phyloP scores from a whole-genome alignment of 2,888 invertebrate species.

The Trichogramma evanescens region DNA sequence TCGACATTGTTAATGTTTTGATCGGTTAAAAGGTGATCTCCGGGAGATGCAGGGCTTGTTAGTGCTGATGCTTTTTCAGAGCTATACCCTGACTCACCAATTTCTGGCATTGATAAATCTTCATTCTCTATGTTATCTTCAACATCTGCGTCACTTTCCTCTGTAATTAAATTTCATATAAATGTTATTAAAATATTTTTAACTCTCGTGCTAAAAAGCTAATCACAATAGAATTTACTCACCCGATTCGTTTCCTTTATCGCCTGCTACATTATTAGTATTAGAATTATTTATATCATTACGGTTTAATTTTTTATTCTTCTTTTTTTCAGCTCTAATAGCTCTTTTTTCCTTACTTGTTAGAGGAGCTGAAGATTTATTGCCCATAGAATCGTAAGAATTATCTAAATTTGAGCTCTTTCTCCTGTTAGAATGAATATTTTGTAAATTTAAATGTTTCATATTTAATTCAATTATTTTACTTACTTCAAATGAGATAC shows the following conservation, averaged over 20 bases:
- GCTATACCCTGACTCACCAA: constrained; percentile 64
- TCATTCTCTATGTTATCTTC: constrained; percentile 61
- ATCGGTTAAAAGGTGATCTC: constrained; percentile 19
- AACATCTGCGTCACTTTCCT: constrained; percentile 66
- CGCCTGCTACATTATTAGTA: constrained; percentile 27
- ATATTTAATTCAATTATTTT: background rate
- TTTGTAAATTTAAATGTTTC: background rate
- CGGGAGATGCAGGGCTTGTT: constrained; percentile 50
- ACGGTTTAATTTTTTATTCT: constrained; percentile 46
- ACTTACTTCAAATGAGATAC: constrained; percentile 36
- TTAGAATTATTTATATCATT: constrained; percentile 32
- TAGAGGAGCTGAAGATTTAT: constrained; percentile 43
- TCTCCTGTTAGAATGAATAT: constrained; percentile 25
- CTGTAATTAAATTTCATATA: constrained; percentile 1
- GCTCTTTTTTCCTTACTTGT: constrained; percentile 57
- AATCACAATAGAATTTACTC: constrained; percentile 9
- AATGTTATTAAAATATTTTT: background rate
- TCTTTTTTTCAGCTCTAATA: constrained; percentile 49
- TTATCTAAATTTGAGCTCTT: constrained; percentile 32
- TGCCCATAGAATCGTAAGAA: constrained; percentile 33
- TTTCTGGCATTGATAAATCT: constrained; percentile 46
- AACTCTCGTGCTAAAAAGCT: background rate
- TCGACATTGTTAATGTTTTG: background rate
- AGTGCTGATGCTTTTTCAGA: constrained; percentile 55
- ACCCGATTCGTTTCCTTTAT: constrained; percentile 31